A percentile compares a stretch with the other conserved stretches of the same genome.
Conservation (phyloP, 1,140 invertebrate genomes). For the Grapholita molesta region DNA sequence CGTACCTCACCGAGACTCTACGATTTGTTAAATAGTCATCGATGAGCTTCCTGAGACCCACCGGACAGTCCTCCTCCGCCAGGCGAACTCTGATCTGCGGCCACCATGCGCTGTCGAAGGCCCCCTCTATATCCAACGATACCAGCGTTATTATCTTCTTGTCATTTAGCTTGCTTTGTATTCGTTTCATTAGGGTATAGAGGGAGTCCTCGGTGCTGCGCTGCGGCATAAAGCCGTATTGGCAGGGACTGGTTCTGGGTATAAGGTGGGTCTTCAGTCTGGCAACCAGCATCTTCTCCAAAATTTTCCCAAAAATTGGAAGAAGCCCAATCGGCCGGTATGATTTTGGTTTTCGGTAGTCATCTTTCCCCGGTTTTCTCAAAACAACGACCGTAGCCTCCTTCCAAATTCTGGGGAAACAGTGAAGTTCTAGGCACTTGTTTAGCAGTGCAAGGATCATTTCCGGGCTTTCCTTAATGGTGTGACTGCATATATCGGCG, state of each 20-base stretch:
- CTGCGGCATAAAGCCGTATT: slow-evolving; percentile 7
- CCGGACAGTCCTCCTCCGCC: background rate
- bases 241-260: background rate
- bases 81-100: background rate
- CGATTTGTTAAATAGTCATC: background rate
- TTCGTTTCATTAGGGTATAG: background rate
- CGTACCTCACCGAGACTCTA: background rate
- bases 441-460: no score
- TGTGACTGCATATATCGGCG: no score
- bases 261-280: background rate
- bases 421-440: no score
- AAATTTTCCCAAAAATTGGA: background rate
- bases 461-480: no score
- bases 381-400: background rate
- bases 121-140: slow-evolving; percentile 2
- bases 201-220: no score
- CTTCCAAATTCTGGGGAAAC: no score
- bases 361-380: background rate
- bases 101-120: slow-evolving; percentile 10
- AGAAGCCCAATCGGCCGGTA: background rate
- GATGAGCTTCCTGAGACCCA: background rate
- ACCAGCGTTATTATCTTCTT: background rate
- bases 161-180: background rate
- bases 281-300: no score
- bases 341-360: background rate